phyloP scores from a whole-genome alignment of 2,797 vertebrate genomes.

The Orientallactaga sibirica region DNA sequence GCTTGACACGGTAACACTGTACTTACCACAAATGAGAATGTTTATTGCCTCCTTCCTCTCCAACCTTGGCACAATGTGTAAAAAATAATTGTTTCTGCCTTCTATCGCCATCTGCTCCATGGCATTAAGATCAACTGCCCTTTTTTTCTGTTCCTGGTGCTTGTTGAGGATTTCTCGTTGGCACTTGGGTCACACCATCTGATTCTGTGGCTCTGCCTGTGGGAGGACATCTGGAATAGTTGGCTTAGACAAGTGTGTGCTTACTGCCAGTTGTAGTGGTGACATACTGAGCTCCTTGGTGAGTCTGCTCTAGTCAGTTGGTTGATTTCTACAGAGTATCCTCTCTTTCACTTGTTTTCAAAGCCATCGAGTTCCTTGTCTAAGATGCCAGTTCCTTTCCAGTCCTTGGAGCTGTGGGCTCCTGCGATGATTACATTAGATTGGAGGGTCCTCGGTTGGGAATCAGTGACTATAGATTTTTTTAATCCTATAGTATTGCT shows the following conservation, averaged over 20 bases:
- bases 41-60: constrained; percentile 40
- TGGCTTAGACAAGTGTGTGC: constrained; percentile 67
- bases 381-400: constrained; percentile 63
- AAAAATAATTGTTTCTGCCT: constrained; percentile 73
- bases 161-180: constrained; percentile 70
- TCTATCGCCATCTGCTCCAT: constrained; percentile 75
- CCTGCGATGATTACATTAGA: constrained; percentile 34
- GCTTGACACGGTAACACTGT: constrained; percentile 2
- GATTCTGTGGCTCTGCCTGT: constrained; percentile 47
- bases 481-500: neutral
- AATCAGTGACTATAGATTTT: constrained; percentile 32
- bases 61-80: constrained; percentile 3
- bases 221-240: constrained; percentile 74
- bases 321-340: constrained; percentile 31
- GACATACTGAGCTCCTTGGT: neutral
- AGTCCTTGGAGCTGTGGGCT: constrained; percentile 59
- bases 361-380: neutral
- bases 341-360: constrained; percentile 49
- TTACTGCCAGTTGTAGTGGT: constrained; percentile 55
- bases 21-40: constrained; percentile 24
- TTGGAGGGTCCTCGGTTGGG: constrained; percentile 29
- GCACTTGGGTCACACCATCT: constrained; percentile 68
- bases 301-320: constrained; percentile 60
- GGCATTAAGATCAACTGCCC: constrained; percentile 74
- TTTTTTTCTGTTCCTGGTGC: constrained; percentile 65